A percentile compares a stretch with the other conserved stretches of the same genome.
Conservation (phyloP, 2,797 vertebrate genomes). For the Rhinogobio ventralis region DNA sequence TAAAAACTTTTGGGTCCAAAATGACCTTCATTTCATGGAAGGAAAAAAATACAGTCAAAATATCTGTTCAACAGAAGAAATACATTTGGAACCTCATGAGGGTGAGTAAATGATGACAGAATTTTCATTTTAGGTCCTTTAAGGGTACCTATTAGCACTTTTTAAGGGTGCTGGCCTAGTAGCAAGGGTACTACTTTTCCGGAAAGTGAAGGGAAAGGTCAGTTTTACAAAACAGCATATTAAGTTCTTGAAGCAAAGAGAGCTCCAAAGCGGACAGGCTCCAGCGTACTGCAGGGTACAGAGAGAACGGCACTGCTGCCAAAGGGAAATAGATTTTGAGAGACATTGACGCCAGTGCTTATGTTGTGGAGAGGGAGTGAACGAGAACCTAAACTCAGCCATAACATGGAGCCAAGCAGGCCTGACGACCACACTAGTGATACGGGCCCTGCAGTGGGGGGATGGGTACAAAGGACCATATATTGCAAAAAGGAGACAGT, state of each 20-base stretch:
- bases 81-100: neutral
- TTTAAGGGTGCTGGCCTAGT: neutral
- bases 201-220: conserved; percentile 28
- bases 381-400: conserved; percentile 67
- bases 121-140: neutral
- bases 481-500: conserved; percentile 78
- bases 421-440: conserved; percentile 70
- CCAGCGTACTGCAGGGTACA: conserved; percentile 15
- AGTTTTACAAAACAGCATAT: conserved; percentile 30
- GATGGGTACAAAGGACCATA: conserved; percentile 65
- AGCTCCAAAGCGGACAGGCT: conserved; percentile 22
- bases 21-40: neutral
- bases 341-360: conserved; percentile 43
- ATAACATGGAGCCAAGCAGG: conserved; percentile 73
- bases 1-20: neutral
- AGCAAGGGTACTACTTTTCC: conserved; percentile 2
- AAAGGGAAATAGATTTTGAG: conserved; percentile 52
- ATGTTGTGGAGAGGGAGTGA: conserved; percentile 31
- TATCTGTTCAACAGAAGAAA: neutral
- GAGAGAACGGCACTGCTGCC: conserved; percentile 36
- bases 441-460: conserved; percentile 61
- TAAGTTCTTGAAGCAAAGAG: conserved; percentile 21
- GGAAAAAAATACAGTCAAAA: neutral
- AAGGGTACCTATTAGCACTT: neutral
- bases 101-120: neutral